These are phyloP conservation scores for Okamejei kenojei DNA, from an alignment of 2,797 vertebrate species.

Conservation along the genomic window DNA sequence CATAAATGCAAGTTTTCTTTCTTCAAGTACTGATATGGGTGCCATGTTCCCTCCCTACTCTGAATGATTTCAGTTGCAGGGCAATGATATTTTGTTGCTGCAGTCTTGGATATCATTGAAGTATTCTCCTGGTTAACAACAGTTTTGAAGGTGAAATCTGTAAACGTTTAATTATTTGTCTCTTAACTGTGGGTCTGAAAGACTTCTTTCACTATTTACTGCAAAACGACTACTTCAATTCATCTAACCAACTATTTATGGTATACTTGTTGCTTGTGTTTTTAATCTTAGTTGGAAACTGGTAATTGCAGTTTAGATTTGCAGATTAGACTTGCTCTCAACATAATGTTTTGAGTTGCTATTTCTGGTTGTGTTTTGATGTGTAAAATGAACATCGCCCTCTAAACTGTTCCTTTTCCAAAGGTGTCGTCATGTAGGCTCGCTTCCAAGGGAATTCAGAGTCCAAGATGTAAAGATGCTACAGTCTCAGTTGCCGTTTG, in stretches of 20 bases:
- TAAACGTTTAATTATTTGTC: not conserved
- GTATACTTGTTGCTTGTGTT: not conserved
- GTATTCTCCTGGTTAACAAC: not conserved
- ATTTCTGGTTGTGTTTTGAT: not conserved
- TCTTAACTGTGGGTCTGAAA: not conserved
- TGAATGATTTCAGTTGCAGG: not conserved
- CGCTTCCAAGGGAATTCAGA: slow-evolving; percentile 69
- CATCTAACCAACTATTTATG: not conserved
- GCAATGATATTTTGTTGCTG: not conserved
- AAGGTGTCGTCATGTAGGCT: slow-evolving; percentile 64
- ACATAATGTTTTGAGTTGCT: not conserved
- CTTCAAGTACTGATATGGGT: not conserved
- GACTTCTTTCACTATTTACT: not conserved
- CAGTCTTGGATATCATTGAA: not conserved
- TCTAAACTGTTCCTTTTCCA: not conserved
- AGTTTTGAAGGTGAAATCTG: not conserved
- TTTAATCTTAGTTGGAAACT: not conserved
- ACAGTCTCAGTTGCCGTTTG: slow-evolving; percentile 72
- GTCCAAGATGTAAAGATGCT: slow-evolving; percentile 59
- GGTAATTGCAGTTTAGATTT: not conserved
- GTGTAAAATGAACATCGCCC: not conserved
- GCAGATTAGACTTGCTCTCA: not conserved
- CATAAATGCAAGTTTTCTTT: not conserved
- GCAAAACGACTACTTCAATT: not conserved
- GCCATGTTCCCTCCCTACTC: not conserved